Conservation (phyloP, 1,140 invertebrate genomes). For the Drosophila lacteicornis region DNA sequence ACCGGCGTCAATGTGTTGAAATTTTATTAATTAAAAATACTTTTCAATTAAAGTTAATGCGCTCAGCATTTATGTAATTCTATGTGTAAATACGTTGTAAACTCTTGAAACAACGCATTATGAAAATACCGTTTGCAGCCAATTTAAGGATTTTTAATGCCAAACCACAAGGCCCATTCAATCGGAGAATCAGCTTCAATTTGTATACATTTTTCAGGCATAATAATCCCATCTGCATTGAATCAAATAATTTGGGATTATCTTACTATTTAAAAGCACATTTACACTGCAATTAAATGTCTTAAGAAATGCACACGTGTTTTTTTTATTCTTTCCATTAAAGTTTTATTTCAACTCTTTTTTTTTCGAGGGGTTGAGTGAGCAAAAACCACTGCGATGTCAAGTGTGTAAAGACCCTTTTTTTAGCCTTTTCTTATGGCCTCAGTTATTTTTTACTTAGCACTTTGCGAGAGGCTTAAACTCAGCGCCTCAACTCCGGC, state of each 20-base stretch:
- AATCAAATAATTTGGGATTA: neutral
- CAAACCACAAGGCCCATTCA: slow-evolving; percentile 7
- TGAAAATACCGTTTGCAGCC: slow-evolving; percentile 31
- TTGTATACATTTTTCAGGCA: neutral
- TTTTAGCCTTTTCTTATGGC: slow-evolving; percentile 29
- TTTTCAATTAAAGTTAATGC: slow-evolving; percentile 80
- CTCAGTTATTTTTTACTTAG: slow-evolving; percentile 50
- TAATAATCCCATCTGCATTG: neutral
- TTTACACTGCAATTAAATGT: neutral
- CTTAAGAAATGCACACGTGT: neutral
- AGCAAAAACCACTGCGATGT: slow-evolving; percentile 4
- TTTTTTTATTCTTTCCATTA: neutral
- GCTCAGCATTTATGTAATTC: slow-evolving; percentile 80
- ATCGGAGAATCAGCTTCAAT: neutral
- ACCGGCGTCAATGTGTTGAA: slow-evolving; percentile 57
- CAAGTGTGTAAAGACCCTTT: slow-evolving; percentile 27
- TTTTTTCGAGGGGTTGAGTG: neutral
- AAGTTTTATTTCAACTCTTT: neutral
- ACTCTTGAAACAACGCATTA: slow-evolving; percentile 45
- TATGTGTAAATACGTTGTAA: slow-evolving; percentile 65
- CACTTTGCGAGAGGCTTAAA: slow-evolving; percentile 44
- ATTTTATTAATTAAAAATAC: slow-evolving; percentile 83
- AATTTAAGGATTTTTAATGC: slow-evolving; percentile 42
- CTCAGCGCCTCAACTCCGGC: slow-evolving; percentile 24
- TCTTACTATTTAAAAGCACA: neutral